Conservation (phyloP, 1,140 invertebrate genomes). For the Drosophila tani region DNA sequence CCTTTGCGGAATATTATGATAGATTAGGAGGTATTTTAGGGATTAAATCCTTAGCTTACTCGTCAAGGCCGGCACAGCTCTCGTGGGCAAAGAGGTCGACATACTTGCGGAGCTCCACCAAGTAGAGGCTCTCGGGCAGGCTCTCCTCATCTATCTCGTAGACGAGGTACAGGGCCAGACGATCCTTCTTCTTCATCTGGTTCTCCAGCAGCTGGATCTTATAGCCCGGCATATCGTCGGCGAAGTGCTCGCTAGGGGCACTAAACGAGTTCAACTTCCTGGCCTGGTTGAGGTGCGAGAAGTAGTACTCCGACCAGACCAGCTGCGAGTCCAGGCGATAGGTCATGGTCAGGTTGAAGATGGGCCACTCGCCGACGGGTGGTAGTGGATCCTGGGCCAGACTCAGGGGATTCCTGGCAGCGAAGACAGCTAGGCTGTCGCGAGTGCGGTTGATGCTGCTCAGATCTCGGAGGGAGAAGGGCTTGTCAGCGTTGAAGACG, state of each 20-base stretch:
- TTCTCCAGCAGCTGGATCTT: neutral
- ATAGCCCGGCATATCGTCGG: neutral
- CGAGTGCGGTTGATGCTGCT: constrained; percentile 1
- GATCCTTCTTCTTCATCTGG: constrained; percentile 1
- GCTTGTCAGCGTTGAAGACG: constrained; percentile 49
- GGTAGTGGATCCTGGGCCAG: constrained; percentile 5
- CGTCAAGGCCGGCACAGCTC: neutral
- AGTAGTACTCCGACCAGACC: constrained; percentile 51
- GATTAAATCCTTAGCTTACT: constrained; percentile 13
- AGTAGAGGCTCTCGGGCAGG: constrained; percentile 35
- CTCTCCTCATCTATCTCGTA: constrained; percentile 34
- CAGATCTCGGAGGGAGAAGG: constrained; percentile 26
- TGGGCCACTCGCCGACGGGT: too few species aligned
- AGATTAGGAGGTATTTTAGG: neutral
- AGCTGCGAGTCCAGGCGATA: constrained; percentile 64
- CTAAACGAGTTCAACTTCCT: constrained; percentile 15
- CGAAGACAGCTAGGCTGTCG: constrained; percentile 42
- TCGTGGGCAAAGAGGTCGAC: constrained; percentile 21
- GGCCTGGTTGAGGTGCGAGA: constrained; percentile 3
- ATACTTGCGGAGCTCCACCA: constrained; percentile 44
- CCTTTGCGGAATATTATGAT: neutral
- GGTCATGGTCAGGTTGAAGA: constrained; percentile 63
- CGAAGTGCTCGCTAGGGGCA: neutral
- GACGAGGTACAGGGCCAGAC: constrained; percentile 30
- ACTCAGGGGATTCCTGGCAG: constrained; percentile 30